Evolutionary conservation across 1,140 invertebrate genomes (phyloP).

Genomic region (Meloidogyne chitwoodi): DNA sequence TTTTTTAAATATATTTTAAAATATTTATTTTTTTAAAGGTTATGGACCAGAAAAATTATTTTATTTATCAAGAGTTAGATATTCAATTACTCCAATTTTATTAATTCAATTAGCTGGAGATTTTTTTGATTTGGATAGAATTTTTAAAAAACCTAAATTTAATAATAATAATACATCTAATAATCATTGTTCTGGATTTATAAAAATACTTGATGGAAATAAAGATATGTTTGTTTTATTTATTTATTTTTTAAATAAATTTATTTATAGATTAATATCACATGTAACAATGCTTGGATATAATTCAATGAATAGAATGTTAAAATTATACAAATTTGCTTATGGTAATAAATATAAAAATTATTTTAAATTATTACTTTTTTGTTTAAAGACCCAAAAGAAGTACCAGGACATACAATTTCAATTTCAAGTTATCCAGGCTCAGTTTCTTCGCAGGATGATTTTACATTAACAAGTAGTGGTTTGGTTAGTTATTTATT

Average conservation of each 20-base stretch:
- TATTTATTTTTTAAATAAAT: background rate
- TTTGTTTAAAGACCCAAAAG: constrained; percentile 27
- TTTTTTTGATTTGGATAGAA: constrained; percentile 51
- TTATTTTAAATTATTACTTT: background rate
- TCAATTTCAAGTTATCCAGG: constrained; percentile 84
- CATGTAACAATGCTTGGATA: constrained; percentile 57
- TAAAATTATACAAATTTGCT: constrained; percentile 59
- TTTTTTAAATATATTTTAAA: background rate
- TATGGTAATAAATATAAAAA: constrained; percentile 36
- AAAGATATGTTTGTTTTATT: constrained; percentile 27
- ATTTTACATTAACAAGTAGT: constrained; percentile 74
- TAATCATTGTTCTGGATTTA: constrained; percentile 53
- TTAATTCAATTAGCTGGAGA: constrained; percentile 57
- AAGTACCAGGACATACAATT: constrained; percentile 65
- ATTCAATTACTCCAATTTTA: constrained; percentile 44
- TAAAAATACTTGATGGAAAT: constrained; percentile 54
- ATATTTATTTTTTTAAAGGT: background rate
- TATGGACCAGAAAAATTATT: constrained; percentile 4
- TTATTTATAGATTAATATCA: constrained; percentile 37
- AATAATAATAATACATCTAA: constrained; percentile 51
- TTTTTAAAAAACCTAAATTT: constrained; percentile 44
- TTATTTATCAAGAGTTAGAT: constrained; percentile 39
- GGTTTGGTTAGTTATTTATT: constrained; percentile 68
- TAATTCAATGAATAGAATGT: constrained; percentile 55
- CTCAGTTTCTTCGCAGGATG: constrained; percentile 78